phyloP scores from a whole-genome alignment of 1,140 invertebrate genomes.

The Drosophila teissieri region DNA sequence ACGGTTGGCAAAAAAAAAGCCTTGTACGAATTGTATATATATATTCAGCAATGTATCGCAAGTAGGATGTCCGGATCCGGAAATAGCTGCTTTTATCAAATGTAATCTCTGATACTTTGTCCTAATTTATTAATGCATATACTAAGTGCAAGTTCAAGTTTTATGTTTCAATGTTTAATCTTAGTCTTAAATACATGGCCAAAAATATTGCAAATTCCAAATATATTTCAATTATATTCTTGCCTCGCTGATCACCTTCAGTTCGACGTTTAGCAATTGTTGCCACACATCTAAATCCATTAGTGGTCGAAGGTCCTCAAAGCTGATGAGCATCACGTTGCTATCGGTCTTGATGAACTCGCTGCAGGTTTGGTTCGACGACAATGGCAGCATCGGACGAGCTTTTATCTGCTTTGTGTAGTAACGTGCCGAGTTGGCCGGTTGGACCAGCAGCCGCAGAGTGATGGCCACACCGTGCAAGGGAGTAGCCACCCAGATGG shows the following conservation, averaged over 20 bases:
- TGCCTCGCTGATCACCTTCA: constrained; percentile 44
- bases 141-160: constrained; percentile 35
- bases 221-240: constrained; percentile 10
- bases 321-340: constrained; percentile 55
- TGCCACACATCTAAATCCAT: constrained; percentile 23
- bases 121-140: constrained; percentile 31
- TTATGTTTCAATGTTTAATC: constrained; percentile 42
- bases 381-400: constrained; percentile 15
- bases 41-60: constrained; percentile 26
- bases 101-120: constrained; percentile 46
- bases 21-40: constrained; percentile 19
- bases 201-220: constrained; percentile 31
- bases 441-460: constrained; percentile 48
- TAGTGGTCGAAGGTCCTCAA: constrained; percentile 30
- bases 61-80: constrained; percentile 11
- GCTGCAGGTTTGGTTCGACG: constrained; percentile 11
- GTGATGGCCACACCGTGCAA: constrained; percentile 34
- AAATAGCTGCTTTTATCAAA: constrained; percentile 25
- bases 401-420: constrained; percentile 48
- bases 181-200: constrained; percentile 38
- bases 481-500: constrained; percentile 52
- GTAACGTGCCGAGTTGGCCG: constrained; percentile 28
- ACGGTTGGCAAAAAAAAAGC: neutral
- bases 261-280: constrained; percentile 45
- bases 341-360: constrained; percentile 59